Conservation (phyloP, 64 coral and sea anemone genomes). For the Pocillopora damicornis region DNA sequence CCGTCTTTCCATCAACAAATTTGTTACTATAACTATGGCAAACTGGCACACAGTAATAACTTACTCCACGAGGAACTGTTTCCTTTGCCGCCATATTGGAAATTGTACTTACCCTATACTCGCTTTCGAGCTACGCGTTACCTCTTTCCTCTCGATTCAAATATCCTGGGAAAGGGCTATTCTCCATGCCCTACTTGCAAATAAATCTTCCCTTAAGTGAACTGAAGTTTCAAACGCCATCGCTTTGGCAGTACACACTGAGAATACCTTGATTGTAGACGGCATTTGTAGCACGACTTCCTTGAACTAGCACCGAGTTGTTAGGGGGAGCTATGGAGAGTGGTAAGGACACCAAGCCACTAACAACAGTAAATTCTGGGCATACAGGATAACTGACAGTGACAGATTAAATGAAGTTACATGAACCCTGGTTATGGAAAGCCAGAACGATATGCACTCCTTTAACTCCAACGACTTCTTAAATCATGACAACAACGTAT, state of each 20-base stretch:
- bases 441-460: background rate
- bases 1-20: no score
- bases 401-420: background rate
- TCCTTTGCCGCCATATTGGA: no score
- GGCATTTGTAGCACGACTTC: background rate
- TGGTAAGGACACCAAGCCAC: background rate
- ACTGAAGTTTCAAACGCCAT: background rate
- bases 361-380: background rate
- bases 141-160: no score
- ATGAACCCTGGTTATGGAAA: background rate
- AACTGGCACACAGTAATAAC: no score
- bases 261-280: background rate
- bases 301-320: background rate
- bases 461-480: background rate
- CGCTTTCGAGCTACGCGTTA: no score
- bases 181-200: background rate
- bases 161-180: background rate
- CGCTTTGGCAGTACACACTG: background rate
- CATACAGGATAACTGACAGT: background rate
- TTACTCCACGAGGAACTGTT: no score
- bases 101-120: no score
- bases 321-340: background rate
- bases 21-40: no score
- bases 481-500: no score
- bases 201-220: background rate